Evolutionary conservation across 1,140 invertebrate genomes (phyloP).

Genomic region (Charaxes varanes): DNA sequence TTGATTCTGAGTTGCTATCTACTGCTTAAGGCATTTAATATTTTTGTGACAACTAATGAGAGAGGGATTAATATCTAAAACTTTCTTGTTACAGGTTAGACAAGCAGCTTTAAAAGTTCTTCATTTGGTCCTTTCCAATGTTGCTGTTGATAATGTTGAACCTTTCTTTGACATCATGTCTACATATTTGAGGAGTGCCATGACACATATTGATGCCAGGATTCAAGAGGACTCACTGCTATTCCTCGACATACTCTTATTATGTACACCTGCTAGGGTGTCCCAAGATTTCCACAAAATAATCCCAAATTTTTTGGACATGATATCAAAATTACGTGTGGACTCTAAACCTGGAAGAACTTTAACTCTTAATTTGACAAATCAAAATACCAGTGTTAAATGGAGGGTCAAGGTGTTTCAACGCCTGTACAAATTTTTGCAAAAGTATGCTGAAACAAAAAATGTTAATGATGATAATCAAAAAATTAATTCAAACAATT

Average conservation of each 20-base stretch:
- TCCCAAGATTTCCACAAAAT: conserved; percentile 80
- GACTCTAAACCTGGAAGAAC: conserved; percentile 78
- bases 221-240: conserved; percentile 88
- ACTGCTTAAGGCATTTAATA: neutral
- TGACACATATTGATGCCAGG: conserved; percentile 87
- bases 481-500: conserved; percentile 17
- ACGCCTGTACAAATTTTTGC: conserved; percentile 77
- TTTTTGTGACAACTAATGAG: too few relatives aligned
- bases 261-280: conserved; percentile 77
- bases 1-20: too few relatives aligned
- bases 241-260: conserved; percentile 82
- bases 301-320: conserved; percentile 84
- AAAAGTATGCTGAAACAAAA: conserved; percentile 43
- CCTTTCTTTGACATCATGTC: conserved; percentile 85
- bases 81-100: conserved; percentile 73
- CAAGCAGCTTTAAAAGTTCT: conserved; percentile 81
- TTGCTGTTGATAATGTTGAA: conserved; percentile 61
- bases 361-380: conserved; percentile 78
- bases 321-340: conserved; percentile 82
- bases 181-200: conserved; percentile 87
- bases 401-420: conserved; percentile 85
- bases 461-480: conserved; percentile 26
- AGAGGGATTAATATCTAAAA: too few relatives aligned
- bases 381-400: conserved; percentile 81
- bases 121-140: conserved; percentile 76